Evolutionary conservation across 2,113 vertebrate species (phyloP), one percentile per base, ranked within the genome.

Genomic region (Eurystomus gularis): DNA sequence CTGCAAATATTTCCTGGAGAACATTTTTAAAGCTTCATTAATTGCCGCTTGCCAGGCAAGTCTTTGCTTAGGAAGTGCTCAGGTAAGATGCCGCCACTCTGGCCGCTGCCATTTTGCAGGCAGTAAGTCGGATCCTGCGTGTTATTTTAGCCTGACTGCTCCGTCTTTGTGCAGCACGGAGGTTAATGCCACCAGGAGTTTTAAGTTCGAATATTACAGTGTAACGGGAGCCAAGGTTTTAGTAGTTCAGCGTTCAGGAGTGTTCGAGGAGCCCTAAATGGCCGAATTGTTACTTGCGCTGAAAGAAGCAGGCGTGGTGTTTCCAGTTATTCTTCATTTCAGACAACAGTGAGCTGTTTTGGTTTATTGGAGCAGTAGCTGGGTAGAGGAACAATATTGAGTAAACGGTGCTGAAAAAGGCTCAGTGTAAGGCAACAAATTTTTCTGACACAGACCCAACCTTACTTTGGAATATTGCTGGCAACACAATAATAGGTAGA

Each of bases 341-440:
- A 96, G 97, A 97, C 97, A 98, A 96, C 97, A 97, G 93, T 62
- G 52, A 82, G 97, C 97, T 98, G 97, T 97, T 96, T 95, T 95
- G 62, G 78, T 81, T 84, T 95, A 96, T 79, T 94, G 95, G 94
- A 92, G 86, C 95, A 88, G 96, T 33, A 35, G 60, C 92, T 86
- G 96, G 90, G 93, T 71, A 92, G 88, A 85, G 86, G 87, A 85
- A 75, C 96, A 90, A 96, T 96, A 90, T 39, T 92, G 96, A 96
- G 95, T 82, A 96, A 92, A 94, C 12, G 20, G 79, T 61, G 88
- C 87, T 89, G 64, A 95, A 94, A 91, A 94, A 92, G 81, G 65
- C 82, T 96, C 87, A 96, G 95, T 91, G 96, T 94, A 91, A 96
- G 83, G 94, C 97, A 97, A 91, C 95, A 96, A 90, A 90, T 96